phyloP scores from a whole-genome alignment of 2,797 vertebrate species.

The Molossus alvarezi region DNA sequence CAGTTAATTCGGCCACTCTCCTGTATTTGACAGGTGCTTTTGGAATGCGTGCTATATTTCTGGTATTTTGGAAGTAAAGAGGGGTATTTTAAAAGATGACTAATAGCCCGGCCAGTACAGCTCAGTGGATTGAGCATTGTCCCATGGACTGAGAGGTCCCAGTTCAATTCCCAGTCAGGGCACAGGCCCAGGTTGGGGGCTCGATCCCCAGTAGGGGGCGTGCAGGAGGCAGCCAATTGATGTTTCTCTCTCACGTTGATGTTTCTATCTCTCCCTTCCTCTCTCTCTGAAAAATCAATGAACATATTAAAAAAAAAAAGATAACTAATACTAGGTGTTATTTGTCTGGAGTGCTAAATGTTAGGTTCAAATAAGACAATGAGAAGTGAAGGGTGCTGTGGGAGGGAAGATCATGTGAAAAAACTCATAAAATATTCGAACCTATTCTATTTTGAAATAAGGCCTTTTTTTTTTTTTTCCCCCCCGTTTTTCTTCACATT shows the following conservation, averaged over 20 bases:
- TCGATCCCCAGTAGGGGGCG: too few relatives aligned
- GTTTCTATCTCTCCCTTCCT: too few relatives aligned
- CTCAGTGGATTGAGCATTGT: too few relatives aligned
- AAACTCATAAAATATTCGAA: neutral
- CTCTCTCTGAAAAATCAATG: too few relatives aligned
- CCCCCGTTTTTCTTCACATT: slow-evolving; percentile 15
- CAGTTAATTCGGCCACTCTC: neutral
- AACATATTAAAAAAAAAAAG: neutral
- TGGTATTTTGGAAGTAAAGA: slow-evolving; percentile 34
- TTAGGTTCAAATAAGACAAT: slow-evolving; percentile 3
- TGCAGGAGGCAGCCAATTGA: too few relatives aligned
- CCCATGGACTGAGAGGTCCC: too few relatives aligned
- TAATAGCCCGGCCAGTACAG: neutral
- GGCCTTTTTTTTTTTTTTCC: neutral
- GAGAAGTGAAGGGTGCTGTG: neutral
- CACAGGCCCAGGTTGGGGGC: too few relatives aligned
- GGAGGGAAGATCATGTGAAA: neutral
- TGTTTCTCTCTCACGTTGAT: too few relatives aligned
- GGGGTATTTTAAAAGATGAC: neutral
- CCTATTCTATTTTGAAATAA: neutral
- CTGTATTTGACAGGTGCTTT: neutral
- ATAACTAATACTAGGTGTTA: neutral
- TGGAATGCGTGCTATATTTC: neutral
- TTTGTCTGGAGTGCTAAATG: neutral
- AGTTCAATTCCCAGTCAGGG: too few relatives aligned